Conservation (phyloP, 1,140 invertebrate genomes). For the Drosophila murphyi region DNA sequence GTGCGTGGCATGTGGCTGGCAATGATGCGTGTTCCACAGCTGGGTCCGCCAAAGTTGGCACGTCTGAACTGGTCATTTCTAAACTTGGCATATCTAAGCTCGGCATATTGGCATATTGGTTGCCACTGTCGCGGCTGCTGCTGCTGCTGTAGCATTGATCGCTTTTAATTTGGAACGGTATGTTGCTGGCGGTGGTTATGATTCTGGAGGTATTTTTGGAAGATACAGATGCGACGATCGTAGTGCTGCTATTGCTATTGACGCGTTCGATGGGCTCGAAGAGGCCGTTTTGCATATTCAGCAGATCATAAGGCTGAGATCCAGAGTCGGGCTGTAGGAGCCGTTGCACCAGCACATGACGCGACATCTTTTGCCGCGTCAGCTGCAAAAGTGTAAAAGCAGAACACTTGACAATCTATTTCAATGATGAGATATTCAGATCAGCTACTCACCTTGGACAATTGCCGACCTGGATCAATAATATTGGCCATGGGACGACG, state of each 20-base stretch:
- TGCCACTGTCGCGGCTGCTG: neutral
- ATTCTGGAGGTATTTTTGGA: constrained; percentile 17
- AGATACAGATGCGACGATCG: constrained; percentile 1
- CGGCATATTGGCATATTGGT: neutral
- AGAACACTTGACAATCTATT: neutral
- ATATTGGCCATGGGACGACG: constrained; percentile 65
- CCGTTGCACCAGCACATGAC: constrained; percentile 75
- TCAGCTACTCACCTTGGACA: constrained; percentile 50
- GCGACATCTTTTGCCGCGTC: constrained; percentile 70
- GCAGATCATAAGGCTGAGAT: constrained; percentile 58
- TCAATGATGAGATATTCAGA: too few species aligned
- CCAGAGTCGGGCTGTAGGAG: constrained; percentile 57
- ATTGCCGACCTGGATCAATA: constrained; percentile 69
- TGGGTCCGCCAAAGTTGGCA: constrained; percentile 54
- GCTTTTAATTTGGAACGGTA: constrained; percentile 3
- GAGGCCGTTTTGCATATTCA: constrained; percentile 63
- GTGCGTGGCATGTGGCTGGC: constrained; percentile 11
- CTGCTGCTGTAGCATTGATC: neutral
- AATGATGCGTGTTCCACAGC: constrained; percentile 6
- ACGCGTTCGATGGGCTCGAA: constrained; percentile 64
- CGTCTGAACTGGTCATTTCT: constrained; percentile 56
- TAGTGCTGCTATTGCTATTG: neutral
- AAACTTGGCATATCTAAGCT: constrained; percentile 46
- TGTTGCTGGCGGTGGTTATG: neutral
- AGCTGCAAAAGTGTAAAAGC: constrained; percentile 34